phyloP scores from a whole-genome alignment of 2,888 invertebrate genomes.

The Tyria jacobaeae region DNA sequence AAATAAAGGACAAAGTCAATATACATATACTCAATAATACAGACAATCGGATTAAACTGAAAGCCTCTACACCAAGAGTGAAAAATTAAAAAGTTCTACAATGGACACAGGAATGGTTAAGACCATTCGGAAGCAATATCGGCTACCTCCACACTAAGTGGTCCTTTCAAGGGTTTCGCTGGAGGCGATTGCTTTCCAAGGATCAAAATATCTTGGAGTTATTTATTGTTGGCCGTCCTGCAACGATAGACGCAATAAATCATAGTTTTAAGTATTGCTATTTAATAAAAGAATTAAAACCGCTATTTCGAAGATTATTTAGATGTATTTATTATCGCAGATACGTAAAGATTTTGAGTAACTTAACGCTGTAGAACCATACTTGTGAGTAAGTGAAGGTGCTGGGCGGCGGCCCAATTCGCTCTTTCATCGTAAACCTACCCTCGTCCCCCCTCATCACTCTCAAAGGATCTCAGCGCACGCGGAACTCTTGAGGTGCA shows the following conservation, averaged over 20 bases:
- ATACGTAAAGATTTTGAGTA: too few relatives aligned
- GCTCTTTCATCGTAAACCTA: too few relatives aligned
- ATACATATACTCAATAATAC: background rate
- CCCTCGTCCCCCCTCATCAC: too few relatives aligned
- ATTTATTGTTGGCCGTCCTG: constrained; percentile 2
- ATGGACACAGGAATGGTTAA: constrained; percentile 33
- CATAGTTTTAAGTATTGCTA: too few relatives aligned
- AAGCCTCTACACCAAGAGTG: constrained; percentile 7
- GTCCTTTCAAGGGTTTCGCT: constrained; percentile 26
- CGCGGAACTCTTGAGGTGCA: too few relatives aligned
- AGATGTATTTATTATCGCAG: too few relatives aligned
- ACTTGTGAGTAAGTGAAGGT: too few relatives aligned
- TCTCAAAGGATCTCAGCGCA: too few relatives aligned
- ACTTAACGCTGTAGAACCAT: too few relatives aligned
- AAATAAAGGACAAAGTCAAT: background rate
- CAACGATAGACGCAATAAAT: background rate
- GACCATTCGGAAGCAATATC: constrained; percentile 46
- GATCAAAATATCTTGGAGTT: constrained; percentile 17
- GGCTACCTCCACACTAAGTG: constrained; percentile 36
- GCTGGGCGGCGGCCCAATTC: too few relatives aligned
- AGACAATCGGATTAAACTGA: constrained; percentile 1
- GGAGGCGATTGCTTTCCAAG: constrained; percentile 27
- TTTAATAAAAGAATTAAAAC: background rate
- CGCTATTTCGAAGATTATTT: too few relatives aligned
- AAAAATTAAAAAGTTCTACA: constrained; percentile 29